These are phyloP conservation scores for Spinus pinus DNA, from an alignment of 2,797 vertebrate species.

Conservation along the genomic window DNA sequence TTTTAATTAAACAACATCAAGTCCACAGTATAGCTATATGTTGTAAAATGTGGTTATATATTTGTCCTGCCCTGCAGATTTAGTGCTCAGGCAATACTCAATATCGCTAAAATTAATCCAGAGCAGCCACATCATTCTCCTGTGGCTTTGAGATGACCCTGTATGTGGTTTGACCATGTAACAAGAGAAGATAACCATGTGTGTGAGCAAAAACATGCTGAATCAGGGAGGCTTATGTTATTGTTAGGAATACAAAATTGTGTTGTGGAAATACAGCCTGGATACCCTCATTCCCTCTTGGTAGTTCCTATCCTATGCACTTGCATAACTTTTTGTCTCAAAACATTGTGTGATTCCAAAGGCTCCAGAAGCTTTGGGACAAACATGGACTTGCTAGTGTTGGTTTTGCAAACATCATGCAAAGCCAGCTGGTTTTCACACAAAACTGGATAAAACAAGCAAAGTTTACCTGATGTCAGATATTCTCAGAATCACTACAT, in stretches of 20 bases:
- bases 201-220: slow-evolving; percentile 2
- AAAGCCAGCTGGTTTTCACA: background rate
- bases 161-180: background rate
- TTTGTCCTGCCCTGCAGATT: background rate
- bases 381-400: background rate
- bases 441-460: background rate
- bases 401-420: background rate
- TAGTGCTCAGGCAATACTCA: background rate
- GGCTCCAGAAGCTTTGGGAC: background rate
- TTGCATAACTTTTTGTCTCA: background rate
- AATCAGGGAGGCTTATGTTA: background rate
- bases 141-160: slow-evolving; percentile 2
- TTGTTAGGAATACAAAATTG: background rate
- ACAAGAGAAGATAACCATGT: background rate
- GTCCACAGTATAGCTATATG: background rate
- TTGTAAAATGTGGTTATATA: background rate
- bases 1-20: background rate
- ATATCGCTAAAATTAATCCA: background rate
- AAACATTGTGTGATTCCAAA: background rate
- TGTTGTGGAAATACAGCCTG: slow-evolving; percentile 22
- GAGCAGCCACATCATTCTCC: background rate
- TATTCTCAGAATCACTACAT: background rate
- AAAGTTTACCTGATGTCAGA: background rate
- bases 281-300: background rate
- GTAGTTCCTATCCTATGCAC: background rate